Base-by-base conservation (phyloP, 2,888 invertebrate genomes). In the Calephelis perditalis region DNA sequence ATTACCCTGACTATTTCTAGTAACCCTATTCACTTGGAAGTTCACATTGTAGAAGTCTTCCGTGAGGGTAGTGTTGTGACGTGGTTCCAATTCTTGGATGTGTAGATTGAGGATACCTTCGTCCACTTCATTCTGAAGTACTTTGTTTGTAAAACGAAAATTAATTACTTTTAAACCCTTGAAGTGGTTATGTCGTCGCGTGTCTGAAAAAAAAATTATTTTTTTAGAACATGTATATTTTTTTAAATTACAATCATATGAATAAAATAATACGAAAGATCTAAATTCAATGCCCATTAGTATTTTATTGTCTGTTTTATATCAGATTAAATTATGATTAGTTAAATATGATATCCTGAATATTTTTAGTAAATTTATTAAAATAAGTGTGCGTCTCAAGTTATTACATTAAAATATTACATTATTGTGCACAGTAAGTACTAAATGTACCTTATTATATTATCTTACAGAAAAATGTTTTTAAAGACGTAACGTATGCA, bases 101-200 rank as follows among this genome's bases (percentile, higher is more conserved):
- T 93, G 94, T 35, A 95, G 78, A 82, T 93, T 94, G n/a, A 96
- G 91, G 64, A 93, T 92, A 0, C 95, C 95, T 68, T 93, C 92
- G 64, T 92, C 90, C 11, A 95, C 93, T 68, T 94, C 93, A 75
- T 94, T 94, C 74, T 94, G 93, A 15, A 94, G 91, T 59, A 94
- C 92, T 76, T 93, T 94, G 70, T 94, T 93, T 57, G 94, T 92
- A 78, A 96, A 94, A 68, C 92, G 92, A 85, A 95, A 96, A 84
- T 94, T 93, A 68, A 95, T 91, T 66, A 94, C 92, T 75, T 94
- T 93, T 67, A 93, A 89, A 60, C 92, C 94, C 70, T 93, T 92
- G 84, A 93, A 92, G 71, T 92, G 92, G 73, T 93, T 94, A 80
- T 94, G 92, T 68, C 94, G 85, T 76, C 92, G 91, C 58, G 92